phyloP scores from a whole-genome alignment of 2,113 vertebrate genomes.

The Felis catus region F.catus_Fca126_mat1.0 CM031413.1:133632501-133633000 shows the following conservation, averaged over 20 bases:
- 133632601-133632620: neutral
- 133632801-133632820: neutral
- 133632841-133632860: neutral
- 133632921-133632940: neutral
- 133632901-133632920: neutral
- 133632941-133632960: neutral
- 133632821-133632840: neutral
- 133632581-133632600: neutral
- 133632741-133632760: conserved; percentile 46
- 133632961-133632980: neutral
- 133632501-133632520: neutral
- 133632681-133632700: neutral
- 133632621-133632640: neutral
- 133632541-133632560: neutral
- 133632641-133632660: neutral
- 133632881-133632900: neutral
- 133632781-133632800: neutral
- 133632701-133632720: neutral
- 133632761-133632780: conserved; percentile 61
- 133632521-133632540: neutral
- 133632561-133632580: neutral
- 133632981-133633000: conserved; percentile 3
- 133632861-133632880: neutral
- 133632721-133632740: neutral
- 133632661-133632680: neutral